These are phyloP conservation scores for Aricia agestis DNA, from an alignment of 1,140 invertebrate genomes.

Conservation along the genomic window DNA sequence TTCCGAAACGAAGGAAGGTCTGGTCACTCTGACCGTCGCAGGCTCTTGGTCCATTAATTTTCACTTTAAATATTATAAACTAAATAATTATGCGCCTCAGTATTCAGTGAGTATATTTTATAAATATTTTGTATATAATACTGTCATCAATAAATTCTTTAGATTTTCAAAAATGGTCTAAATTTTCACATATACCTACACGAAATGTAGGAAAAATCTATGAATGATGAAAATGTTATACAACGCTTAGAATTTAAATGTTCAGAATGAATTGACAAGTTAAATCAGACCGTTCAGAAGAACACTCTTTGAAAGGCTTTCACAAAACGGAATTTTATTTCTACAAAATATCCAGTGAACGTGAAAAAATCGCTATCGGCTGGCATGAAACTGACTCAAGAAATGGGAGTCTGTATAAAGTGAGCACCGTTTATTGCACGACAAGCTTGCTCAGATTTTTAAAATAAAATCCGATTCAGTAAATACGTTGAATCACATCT, in stretches of 20 bases:
- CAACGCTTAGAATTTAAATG: not conserved
- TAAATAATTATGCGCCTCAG: no score
- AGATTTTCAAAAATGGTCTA: no score
- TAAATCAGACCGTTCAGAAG: not conserved
- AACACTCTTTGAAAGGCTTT: not conserved
- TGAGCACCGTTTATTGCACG: not conserved
- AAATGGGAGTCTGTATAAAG: not conserved
- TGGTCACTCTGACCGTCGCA: no score
- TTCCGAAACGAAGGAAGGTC: no score
- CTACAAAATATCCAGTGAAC: not conserved
- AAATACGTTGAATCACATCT: not conserved
- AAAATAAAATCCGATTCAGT: not conserved
- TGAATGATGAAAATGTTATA: no score
- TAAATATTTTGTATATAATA: no score
- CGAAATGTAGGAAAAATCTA: no score
- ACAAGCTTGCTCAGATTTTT: not conserved
- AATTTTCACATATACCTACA: no score
- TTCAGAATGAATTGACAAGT: not conserved
- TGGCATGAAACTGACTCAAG: not conserved
- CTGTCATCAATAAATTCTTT: no score
- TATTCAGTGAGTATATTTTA: no score
- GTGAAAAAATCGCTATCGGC: slow-evolving; percentile 2
- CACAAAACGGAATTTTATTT: not conserved
- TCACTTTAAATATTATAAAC: no score
- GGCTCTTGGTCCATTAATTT: no score